These are phyloP conservation scores for Nowickia ferox DNA, from an alignment of 2,888 invertebrate species.

Conservation along the genomic window DNA sequence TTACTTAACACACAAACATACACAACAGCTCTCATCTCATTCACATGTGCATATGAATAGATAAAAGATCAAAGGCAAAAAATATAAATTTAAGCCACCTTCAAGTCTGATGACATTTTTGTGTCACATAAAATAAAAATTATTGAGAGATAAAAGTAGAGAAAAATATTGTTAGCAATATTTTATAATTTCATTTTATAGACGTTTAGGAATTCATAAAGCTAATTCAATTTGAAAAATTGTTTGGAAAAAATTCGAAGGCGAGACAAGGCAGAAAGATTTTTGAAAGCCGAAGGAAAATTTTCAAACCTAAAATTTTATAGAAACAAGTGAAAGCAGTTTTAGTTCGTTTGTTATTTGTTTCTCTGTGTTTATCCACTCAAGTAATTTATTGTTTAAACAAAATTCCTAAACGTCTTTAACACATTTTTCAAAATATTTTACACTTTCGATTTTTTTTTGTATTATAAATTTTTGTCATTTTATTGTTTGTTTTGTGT, in stretches of 20 bases:
- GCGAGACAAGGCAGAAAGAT: not conserved
- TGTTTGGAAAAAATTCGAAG: constrained; percentile 3
- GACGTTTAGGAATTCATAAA: constrained; percentile 28
- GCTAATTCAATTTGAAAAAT: constrained; percentile 35
- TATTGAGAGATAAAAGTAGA: not conserved
- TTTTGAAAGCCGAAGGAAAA: too few species aligned
- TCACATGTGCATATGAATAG: not conserved
- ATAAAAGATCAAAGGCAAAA: constrained; percentile 50
- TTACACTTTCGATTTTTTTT: constrained; percentile 65
- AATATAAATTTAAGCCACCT: constrained; percentile 38
- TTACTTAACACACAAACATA: not conserved
- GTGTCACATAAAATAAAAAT: constrained; percentile 32
- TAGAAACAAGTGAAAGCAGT: too few species aligned
- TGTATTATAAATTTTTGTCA: constrained; percentile 9
- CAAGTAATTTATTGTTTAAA: not conserved
- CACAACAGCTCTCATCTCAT: constrained; percentile 15
- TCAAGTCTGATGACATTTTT: constrained; percentile 49
- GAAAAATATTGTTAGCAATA: constrained; percentile 40
- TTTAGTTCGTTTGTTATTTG: too few species aligned
- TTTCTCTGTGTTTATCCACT: too few species aligned
- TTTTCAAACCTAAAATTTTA: too few species aligned
- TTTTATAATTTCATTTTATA: constrained; percentile 16
- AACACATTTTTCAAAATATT: constrained; percentile 7
- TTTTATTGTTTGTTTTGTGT: constrained; percentile 26
- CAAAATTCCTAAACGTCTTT: constrained; percentile 39